Evolutionary conservation across 2,113 vertebrate species (phyloP).

Genomic region (Mastomys natalensis): DNA sequence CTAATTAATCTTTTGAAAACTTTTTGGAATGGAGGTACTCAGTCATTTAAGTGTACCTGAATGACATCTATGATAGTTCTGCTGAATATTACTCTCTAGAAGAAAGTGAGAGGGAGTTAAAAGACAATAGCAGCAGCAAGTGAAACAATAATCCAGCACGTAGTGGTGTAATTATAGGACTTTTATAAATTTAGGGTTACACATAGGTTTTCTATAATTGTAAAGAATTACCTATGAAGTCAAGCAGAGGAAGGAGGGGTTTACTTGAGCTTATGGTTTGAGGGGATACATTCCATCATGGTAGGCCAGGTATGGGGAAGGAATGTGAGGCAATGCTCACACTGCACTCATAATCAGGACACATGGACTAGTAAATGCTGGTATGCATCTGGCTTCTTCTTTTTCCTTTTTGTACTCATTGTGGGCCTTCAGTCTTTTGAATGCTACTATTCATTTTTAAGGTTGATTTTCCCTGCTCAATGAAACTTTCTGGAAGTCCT

Average conservation of each 20-base stretch:
- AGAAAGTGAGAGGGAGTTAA: not conserved
- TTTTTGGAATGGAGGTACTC: not conserved
- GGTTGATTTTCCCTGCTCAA: not conserved
- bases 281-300: not conserved
- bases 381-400: not conserved
- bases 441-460: not conserved
- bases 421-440: not conserved
- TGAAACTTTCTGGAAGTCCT: not conserved
- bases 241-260: not conserved
- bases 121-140: not conserved
- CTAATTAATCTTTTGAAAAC: not conserved
- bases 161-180: not conserved
- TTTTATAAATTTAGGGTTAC: not conserved
- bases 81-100: not conserved
- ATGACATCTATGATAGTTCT: not conserved
- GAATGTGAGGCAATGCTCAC: not conserved
- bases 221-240: not conserved
- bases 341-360: not conserved
- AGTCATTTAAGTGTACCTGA: not conserved
- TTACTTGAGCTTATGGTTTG: not conserved
- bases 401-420: not conserved
- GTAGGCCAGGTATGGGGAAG: not conserved
- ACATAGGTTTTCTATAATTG: not conserved
- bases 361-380: not conserved
- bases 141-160: not conserved